These are phyloP conservation scores for Paralichthys olivaceus DNA, from an alignment of 2,113 vertebrate species.

Conservation along the genomic window DNA sequence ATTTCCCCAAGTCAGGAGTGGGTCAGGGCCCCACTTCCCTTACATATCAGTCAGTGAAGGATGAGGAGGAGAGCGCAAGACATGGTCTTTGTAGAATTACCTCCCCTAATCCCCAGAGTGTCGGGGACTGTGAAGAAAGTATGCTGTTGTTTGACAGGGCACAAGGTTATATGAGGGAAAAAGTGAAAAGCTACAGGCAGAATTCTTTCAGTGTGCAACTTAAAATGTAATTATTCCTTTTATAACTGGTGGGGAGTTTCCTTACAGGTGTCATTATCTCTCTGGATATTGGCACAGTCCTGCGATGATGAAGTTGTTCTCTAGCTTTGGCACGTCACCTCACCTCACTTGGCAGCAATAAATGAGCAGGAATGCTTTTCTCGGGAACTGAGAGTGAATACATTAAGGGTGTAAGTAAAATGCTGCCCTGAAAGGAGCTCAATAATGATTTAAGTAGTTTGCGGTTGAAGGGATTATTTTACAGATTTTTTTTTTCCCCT, in stretches of 20 bases:
- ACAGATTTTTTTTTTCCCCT: not conserved
- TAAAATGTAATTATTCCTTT: constrained; percentile 65
- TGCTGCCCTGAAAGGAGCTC: constrained; percentile 48
- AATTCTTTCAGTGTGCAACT: constrained; percentile 45
- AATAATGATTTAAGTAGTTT: constrained; percentile 68
- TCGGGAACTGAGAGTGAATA: constrained; percentile 59
- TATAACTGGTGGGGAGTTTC: constrained; percentile 62
- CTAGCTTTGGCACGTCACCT: constrained; percentile 60
- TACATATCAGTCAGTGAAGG: constrained; percentile 79
- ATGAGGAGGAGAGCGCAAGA: constrained; percentile 64
- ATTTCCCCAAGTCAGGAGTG: constrained; percentile 81
- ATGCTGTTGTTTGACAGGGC: constrained; percentile 49
- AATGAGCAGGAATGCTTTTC: constrained; percentile 55
- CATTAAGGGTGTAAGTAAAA: constrained; percentile 62
- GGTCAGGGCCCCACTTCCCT: constrained; percentile 78
- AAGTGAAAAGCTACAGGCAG: constrained; percentile 31
- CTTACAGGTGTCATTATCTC: constrained; percentile 69
- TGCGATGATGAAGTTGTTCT: constrained; percentile 59
- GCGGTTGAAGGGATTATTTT: constrained; percentile 57
- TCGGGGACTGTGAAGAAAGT: constrained; percentile 38
- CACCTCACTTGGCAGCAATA: constrained; percentile 59
- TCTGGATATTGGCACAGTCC: constrained; percentile 49
- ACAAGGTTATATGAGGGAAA: constrained; percentile 49
- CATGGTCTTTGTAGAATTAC: constrained; percentile 74
- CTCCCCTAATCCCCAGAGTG: constrained; percentile 61